phyloP scores from a whole-genome alignment of 2,888 invertebrate species.

The Drosophila diplacantha region DNA sequence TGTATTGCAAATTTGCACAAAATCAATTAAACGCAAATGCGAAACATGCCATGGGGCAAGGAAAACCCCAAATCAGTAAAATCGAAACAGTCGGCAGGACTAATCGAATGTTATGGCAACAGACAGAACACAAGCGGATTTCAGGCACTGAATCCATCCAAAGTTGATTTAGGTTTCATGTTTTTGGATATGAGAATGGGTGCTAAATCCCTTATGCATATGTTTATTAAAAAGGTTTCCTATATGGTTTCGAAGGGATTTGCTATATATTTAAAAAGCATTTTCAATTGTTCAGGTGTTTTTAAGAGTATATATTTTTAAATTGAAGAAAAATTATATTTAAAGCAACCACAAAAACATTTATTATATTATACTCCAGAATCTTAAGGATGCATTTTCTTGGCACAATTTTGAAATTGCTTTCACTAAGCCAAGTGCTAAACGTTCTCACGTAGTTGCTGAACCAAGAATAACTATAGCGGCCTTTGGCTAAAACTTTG shows the following conservation, averaged over 20 bases:
- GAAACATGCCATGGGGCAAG: slow-evolving; percentile 20
- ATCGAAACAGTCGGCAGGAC: slow-evolving; percentile 7
- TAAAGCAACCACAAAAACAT: too few species aligned
- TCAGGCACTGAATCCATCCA: background rate
- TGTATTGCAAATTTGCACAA: slow-evolving; percentile 37
- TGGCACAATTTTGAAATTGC: slow-evolving; percentile 43
- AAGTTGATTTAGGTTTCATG: background rate
- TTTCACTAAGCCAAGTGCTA: slow-evolving; percentile 36
- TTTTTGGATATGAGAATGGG: background rate
- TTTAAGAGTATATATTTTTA: too few species aligned
- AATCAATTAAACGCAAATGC: slow-evolving; percentile 57
- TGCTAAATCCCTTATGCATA: background rate
- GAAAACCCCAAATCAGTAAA: slow-evolving; percentile 7
- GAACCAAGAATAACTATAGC: slow-evolving; percentile 12
- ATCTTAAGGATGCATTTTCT: slow-evolving; percentile 1
- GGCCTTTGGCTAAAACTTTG: slow-evolving; percentile 41
- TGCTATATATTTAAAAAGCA: background rate
- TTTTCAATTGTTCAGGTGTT: background rate
- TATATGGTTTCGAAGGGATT: background rate
- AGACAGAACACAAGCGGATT: background rate
- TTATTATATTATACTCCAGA: too few species aligned
- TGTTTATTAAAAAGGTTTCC: background rate
- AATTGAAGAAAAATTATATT: too few species aligned
- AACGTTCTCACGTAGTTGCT: slow-evolving; percentile 51
- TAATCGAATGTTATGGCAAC: slow-evolving; percentile 33